Evolutionary conservation across 2,113 vertebrate genomes (phyloP).

Genomic region (Ammospiza caudacuta): DNA sequence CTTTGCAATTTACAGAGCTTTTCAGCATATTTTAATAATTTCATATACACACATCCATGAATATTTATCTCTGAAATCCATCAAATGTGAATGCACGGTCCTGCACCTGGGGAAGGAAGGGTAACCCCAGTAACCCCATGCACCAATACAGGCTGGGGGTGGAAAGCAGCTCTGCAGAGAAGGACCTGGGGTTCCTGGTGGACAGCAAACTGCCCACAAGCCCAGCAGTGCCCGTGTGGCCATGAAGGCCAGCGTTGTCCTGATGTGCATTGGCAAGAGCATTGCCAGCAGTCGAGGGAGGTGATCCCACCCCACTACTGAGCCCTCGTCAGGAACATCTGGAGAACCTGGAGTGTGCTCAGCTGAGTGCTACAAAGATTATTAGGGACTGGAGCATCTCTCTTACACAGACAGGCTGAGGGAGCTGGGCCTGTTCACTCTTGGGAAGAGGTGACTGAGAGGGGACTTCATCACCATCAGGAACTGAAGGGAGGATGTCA

Average conservation of each 20-base stretch:
- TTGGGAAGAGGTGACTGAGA: background rate
- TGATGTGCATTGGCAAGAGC: background rate
- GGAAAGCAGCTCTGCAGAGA: background rate
- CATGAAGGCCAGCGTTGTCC: no score
- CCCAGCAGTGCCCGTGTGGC: background rate
- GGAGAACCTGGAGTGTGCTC: background rate
- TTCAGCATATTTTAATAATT: background rate
- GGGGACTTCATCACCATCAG: background rate
- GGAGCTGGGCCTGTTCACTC: background rate
- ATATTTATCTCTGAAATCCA: background rate
- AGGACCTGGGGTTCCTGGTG: background rate
- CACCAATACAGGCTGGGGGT: background rate
- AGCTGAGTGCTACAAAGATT: fast-evolving
- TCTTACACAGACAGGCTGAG: background rate
- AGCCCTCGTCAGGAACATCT: background rate
- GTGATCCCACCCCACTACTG: background rate
- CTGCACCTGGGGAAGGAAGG: background rate
- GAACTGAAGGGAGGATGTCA: background rate
- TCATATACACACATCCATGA: background rate
- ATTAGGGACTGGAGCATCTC: background rate
- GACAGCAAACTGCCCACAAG: background rate
- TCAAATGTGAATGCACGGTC: background rate
- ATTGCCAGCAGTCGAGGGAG: fast-evolving
- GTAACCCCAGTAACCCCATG: no score
- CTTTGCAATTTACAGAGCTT: background rate